Conservation (phyloP, 2,888 invertebrate genomes). For the Priocnemis perturbator region DNA sequence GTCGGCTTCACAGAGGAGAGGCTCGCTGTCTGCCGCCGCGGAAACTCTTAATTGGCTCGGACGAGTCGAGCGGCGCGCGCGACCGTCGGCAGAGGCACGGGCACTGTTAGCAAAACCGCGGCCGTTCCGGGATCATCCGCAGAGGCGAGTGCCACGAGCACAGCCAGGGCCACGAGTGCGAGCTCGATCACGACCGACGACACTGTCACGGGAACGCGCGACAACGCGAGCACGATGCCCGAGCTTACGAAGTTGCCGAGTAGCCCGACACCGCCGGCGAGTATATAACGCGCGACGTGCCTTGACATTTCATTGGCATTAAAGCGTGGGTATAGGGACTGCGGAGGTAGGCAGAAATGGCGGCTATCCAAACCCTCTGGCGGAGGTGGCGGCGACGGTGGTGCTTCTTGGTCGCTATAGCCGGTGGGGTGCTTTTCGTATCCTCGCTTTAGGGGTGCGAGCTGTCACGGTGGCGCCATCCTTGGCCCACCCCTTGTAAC, state of each 20-base stretch:
- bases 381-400: conserved; percentile 20
- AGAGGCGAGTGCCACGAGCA: conserved; percentile 18
- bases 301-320: conserved; percentile 70
- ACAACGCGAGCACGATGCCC: conserved; percentile 35
- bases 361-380: conserved; percentile 66
- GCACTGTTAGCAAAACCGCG: conserved; percentile 9
- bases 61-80: no score
- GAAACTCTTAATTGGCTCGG: neutral
- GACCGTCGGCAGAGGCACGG: conserved; percentile 16
- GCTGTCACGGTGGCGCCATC: conserved; percentile 57
- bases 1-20: no score
- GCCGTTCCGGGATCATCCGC: conserved; percentile 29
- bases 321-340: conserved; percentile 61
- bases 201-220: conserved; percentile 6
- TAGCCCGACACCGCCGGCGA: conserved; percentile 51
- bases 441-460: conserved; percentile 12
- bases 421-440: conserved; percentile 39
- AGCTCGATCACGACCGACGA: conserved; percentile 16
- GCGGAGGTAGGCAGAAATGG: conserved; percentile 70
- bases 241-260: conserved; percentile 43
- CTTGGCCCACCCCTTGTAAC: conserved; percentile 37
- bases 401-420: conserved; percentile 39
- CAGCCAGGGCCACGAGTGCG: conserved; percentile 10
- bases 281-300: conserved; percentile 62
- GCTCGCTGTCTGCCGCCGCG: conserved; percentile 12